These are phyloP conservation scores for Drosophila nannoptera DNA, from an alignment of 1,140 invertebrate species.

Conservation along the genomic window DNA sequence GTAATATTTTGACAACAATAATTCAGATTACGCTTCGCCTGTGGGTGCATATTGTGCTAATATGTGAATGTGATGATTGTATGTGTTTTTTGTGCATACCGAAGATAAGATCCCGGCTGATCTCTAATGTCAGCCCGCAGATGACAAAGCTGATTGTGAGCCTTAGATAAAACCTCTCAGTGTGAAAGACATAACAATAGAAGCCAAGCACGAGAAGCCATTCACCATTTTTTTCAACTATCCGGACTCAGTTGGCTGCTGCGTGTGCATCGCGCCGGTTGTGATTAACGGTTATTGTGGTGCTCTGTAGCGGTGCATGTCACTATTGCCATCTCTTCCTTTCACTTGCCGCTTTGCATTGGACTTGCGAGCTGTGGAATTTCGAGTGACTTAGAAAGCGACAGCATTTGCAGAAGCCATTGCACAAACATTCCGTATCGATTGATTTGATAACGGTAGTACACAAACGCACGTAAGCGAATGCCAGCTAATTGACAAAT, in stretches of 20 bases:
- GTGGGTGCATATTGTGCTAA: conserved; percentile 4
- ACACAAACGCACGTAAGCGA: background rate
- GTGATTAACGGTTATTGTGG: conserved; percentile 18
- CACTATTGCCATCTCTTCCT: background rate
- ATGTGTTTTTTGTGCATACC: background rate
- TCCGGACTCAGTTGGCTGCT: conserved; percentile 27
- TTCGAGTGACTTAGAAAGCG: conserved; percentile 31
- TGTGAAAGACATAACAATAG: conserved; percentile 19
- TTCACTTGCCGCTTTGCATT: background rate
- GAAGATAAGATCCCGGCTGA: conserved; percentile 54
- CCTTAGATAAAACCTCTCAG: conserved; percentile 17
- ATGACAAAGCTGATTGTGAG: conserved; percentile 47
- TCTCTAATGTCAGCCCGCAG: conserved; percentile 41
- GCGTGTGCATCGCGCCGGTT: conserved; percentile 33
- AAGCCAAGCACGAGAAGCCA: conserved; percentile 25
- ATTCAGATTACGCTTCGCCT: background rate
- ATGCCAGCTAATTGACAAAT: conserved; percentile 18
- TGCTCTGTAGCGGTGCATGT: background rate
- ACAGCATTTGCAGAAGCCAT: conserved; percentile 20
- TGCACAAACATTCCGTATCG: conserved; percentile 17
- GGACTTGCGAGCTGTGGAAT: conserved; percentile 26
- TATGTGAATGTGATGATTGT: conserved; percentile 16
- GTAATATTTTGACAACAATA: background rate
- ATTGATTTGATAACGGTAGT: conserved; percentile 15
- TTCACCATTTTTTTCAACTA: conserved; percentile 29